Percentiles rank a stretch among this genome's conserved stretches.
These are phyloP conservation scores for Solen grandis DNA, from an alignment of 1,140 invertebrate species.

Conservation along the genomic window DNA sequence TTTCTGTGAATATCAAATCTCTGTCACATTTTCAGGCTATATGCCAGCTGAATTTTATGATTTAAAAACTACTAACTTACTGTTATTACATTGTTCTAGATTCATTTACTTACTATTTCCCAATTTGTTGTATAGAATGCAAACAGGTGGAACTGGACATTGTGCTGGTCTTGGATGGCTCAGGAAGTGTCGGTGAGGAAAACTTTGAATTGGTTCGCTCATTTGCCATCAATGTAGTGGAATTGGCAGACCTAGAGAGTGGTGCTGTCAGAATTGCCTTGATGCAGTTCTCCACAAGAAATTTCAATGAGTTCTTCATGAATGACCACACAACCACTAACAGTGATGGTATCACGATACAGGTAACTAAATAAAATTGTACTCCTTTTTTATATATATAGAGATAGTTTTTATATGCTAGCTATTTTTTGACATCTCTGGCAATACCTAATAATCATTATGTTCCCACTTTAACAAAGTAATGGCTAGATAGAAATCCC, in stretches of 20 bases:
- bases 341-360: background rate
- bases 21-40: background rate
- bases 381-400: too few relatives aligned
- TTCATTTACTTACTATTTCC: too few relatives aligned
- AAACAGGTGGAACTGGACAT: background rate
- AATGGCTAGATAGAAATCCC: too few relatives aligned
- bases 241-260: slow-evolving; percentile 9
- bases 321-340: background rate
- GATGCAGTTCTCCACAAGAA: slow-evolving; percentile 5
- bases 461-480: too few relatives aligned
- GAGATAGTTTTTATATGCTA: too few relatives aligned
- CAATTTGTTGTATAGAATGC: too few relatives aligned
- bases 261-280: slow-evolving; percentile 18
- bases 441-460: background rate
- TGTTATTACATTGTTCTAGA: too few relatives aligned
- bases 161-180: slow-evolving; percentile 21
- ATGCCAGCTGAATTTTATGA: background rate
- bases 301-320: background rate
- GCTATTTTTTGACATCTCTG: background rate
- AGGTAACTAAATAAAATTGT: background rate
- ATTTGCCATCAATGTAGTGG: slow-evolving; percentile 16
- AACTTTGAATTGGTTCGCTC: slow-evolving; percentile 13
- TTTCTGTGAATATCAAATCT: background rate
- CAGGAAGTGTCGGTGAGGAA: slow-evolving; percentile 15
- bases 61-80: too few relatives aligned